Evolutionary conservation across 2,113 vertebrate genomes (phyloP), one percentile per base, ranked within the genome.

Genomic region (Acrocephalus kingi): DNA sequence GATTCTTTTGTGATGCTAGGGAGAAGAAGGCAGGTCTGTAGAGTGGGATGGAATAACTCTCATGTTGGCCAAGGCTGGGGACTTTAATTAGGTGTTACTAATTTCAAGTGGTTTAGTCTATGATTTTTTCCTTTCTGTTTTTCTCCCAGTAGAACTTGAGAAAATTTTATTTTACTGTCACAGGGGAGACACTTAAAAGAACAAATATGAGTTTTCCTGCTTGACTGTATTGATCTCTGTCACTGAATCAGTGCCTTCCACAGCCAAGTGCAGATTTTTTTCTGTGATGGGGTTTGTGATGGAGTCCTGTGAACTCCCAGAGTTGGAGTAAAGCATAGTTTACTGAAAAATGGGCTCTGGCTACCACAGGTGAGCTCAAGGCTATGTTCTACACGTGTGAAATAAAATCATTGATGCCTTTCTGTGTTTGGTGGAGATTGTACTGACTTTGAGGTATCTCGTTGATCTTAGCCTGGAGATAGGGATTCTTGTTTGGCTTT

Each of bases 341-440:
- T 79, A 55, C 58, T 94, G 78, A 79, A 92, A 97, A 90, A 58
- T 3, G 54, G 91, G 54, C 67, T 87, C 30, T 51, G 56, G 8
- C 84, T 91, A 76, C 24, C 46, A 61, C 48, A 88, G 59, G 25
- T 80, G 69, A 97, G 27, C 66, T 90, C 25, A 54, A 56, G 55
- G n/a, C 76, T 72, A 10, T 63, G 39, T 46, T 61, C 25, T 48
- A 54, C 37, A 43, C 73, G 15, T 25, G 43, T 55, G 54, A 80
- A 73, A 64, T 80, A 43, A 86, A 92, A 23, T 56, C 30, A 15
- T 4, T 61, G 9, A 16, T 73, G 27, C 59, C 51, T 92, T 92
- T 59, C 31, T 71, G 46, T 54, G 72, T 81, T 80, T 69, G 69
- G 11, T 82, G 67, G 10, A 49, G 46, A 13, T 43, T 30, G 33